Evolutionary conservation across 2,113 vertebrate genomes (phyloP).

Genomic region (Monopterus albus): DNA sequence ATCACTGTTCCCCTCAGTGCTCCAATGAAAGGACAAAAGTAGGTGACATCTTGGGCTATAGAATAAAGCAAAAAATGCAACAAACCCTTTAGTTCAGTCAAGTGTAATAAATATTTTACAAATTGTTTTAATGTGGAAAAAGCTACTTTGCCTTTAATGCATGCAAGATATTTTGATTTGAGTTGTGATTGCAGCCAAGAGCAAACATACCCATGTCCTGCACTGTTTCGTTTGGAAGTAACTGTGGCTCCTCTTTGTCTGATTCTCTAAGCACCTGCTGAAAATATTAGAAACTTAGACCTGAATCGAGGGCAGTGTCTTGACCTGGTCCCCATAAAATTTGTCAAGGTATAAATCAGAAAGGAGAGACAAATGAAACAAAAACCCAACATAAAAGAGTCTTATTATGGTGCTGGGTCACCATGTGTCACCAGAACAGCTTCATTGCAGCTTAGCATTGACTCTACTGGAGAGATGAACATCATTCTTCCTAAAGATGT

Average conservation of each 20-base stretch:
- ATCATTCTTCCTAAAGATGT: no score
- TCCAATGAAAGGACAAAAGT: conserved; percentile 96
- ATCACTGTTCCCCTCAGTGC: conserved; percentile 91
- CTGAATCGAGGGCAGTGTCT: neutral
- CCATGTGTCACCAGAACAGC: no score
- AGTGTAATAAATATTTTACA: neutral
- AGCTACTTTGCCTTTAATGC: neutral
- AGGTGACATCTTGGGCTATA: conserved; percentile 94
- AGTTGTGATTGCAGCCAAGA: neutral
- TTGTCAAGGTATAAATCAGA: neutral
- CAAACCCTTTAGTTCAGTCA: neutral
- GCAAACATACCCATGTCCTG: conserved; percentile 84
- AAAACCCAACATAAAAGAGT: no score
- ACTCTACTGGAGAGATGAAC: no score
- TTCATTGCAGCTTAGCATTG: no score
- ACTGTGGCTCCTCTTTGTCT: conserved; percentile 90
- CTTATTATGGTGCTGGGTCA: no score
- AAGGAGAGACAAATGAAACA: no score
- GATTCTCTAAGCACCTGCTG: conserved; percentile 76
- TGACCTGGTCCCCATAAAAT: neutral
- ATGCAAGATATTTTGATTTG: neutral
- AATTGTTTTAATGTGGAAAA: no score
- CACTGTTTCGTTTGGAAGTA: conserved; percentile 92
- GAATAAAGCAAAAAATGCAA: conserved; percentile 19
- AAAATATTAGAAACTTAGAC: conserved; percentile 15